Conservation (phyloP, 1,140 invertebrate genomes). For the Drosophila bocki region DNA sequence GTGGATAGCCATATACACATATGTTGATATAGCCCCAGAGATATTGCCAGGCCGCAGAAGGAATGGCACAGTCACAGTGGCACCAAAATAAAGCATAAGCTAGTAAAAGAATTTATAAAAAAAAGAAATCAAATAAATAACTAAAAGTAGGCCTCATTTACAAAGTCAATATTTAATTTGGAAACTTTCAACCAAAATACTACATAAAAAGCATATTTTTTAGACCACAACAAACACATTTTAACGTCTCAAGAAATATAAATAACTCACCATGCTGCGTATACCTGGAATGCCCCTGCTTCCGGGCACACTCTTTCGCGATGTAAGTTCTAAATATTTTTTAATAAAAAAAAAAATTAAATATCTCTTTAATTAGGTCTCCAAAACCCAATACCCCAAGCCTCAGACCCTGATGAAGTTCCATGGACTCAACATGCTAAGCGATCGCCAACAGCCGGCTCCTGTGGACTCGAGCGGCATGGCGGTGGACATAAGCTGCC, state of each 20-base stretch:
- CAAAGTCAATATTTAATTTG: not conserved
- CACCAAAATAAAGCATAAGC: no score
- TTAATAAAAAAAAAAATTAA: not conserved
- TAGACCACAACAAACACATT: constrained; percentile 1
- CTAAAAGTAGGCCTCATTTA: not conserved
- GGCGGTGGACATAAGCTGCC: constrained; percentile 69
- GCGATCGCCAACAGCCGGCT: constrained; percentile 57
- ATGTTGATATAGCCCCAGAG: constrained; percentile 48
- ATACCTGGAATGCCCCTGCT: constrained; percentile 81
- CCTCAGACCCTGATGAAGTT: constrained; percentile 68
- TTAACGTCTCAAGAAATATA: not conserved
- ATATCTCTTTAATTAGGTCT: constrained; percentile 85
- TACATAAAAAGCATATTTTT: not conserved
- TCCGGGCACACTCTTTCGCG: constrained; percentile 76
- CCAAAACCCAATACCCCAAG: constrained; percentile 86
- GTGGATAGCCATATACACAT: constrained; percentile 55
- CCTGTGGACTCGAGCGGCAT: constrained; percentile 50
- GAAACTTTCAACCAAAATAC: no score
- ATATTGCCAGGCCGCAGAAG: not conserved
- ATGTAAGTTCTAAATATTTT: constrained; percentile 50
- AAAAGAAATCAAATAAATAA: not conserved
- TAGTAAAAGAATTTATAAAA: not conserved
- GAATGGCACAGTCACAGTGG: not conserved
- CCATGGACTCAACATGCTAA: constrained; percentile 85
- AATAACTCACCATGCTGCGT: constrained; percentile 59